A percentile compares a stretch with the other conserved stretches of the same genome.
phyloP scores from a whole-genome alignment of 2,888 invertebrate genomes.

The Pristionchus mayeri region DNA sequence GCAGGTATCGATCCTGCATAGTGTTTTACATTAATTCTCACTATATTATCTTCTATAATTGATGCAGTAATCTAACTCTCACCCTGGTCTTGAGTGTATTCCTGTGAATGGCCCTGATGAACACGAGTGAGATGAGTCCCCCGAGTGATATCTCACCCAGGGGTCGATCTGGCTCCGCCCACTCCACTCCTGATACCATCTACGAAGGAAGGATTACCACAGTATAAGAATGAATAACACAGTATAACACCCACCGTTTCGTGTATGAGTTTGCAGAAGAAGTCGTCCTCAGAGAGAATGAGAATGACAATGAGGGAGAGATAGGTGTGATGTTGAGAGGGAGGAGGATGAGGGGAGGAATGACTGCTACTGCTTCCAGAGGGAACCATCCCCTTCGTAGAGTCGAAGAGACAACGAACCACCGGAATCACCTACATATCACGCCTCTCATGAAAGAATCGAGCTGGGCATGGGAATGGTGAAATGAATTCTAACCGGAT shows the following conservation, averaged over 20 bases:
- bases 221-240: neutral
- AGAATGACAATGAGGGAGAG: conserved; percentile 97
- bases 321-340: conserved; percentile 90
- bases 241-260: conserved; percentile 85
- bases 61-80: conserved; percentile 66
- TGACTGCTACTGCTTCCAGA: neutral
- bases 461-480: no score
- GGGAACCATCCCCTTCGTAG: neutral
- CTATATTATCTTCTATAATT: neutral
- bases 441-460: no score
- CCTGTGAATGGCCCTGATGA: conserved; percentile 96
- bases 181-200: conserved; percentile 89
- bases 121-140: conserved; percentile 91
- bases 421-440: conserved; percentile 45
- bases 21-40: no score
- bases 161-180: conserved; percentile 88
- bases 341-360: neutral
- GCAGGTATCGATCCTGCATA: conserved; percentile 83
- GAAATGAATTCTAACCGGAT: no score
- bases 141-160: conserved; percentile 94
- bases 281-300: conserved; percentile 95
- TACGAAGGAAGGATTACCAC: conserved; percentile 78
- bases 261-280: conserved; percentile 93
- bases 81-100: conserved; percentile 94
- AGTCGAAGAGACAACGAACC: conserved; percentile 45